Base-by-base conservation (phyloP, 2,888 invertebrate species). In the Anagyrus pseudococci region DNA sequence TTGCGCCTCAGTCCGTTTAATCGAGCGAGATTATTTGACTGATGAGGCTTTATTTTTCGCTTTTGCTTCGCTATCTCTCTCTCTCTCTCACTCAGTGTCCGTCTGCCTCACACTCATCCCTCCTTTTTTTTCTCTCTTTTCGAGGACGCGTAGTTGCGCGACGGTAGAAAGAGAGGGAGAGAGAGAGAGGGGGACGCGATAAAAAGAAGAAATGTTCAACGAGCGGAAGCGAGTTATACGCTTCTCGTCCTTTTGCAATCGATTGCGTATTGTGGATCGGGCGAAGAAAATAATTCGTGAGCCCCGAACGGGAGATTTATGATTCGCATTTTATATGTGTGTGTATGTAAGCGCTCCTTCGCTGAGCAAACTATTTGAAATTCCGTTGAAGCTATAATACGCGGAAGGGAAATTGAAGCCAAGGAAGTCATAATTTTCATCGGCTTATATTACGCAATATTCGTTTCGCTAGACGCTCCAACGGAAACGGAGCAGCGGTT, bases 1-100 rank as follows among this genome's bases (percentile, higher is more conserved):
- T 33, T 62, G 19, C 26, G 47, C 26, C 52, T 19, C 46, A 49
- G 37, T 50, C 19, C 43, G 52, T 17, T 53, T 57, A 64, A 64
- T 66, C 58, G 56, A 60, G 57, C 49, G 59, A 64, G 52, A 59
- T 49, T 59, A 64, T 64, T 68, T 52, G 55, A 66, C 40, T 52
- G 58, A 66, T 64, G 56, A 41, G 13, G 26, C 33, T 2, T 41
- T 57, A 48, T 58, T 63, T 58, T 55, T 60, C 19, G 22, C 44
- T 60, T 46, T n/a, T 23, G 20, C 22, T 46, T 23, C 8, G 56
- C 15, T 19, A 8, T 7, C 23, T n/a, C n/a, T 40, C 29, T n/a
- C 6, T 47, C 43, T n/a, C 10, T 6, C 22, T 48, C 26, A 23
- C 49, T 49, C 33, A 41, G n/a, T 13, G 44, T 17, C 22, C n/a